Evolutionary conservation across 2,888 invertebrate species (phyloP), one percentile per base, ranked within the genome.

Genomic region (Poecilobothrus nobilitatus): DNA sequence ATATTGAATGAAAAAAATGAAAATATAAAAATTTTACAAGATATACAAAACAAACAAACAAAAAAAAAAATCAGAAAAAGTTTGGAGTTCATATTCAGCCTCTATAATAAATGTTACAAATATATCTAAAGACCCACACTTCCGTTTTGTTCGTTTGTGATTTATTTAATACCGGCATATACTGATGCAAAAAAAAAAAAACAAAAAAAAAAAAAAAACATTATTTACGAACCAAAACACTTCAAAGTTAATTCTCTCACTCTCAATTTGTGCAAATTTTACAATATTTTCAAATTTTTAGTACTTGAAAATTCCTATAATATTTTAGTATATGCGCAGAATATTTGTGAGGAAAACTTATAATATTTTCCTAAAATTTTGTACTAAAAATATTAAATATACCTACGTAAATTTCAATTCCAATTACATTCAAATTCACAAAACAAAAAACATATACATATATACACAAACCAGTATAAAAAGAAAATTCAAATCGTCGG

Each of bases 191-290:
- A 6, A 9, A 44, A 9, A 9, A 44, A 44, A 44, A 44, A 44
- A 8, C 8, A 34, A 34, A 9, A 44, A 44, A 7, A 44, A 44
- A 44, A 44, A 9, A 44, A 44, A 18, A n/a, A 53, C 2, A 18
- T 53, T 53, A 18, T 53, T 53, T 53, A 53, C 53, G 53, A 53
- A 53, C 53, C 53, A 53, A 53, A 53, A 53, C 53, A 53, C 53
- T 53, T 53, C 6, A 53, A 53, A 18, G 18, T 53, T 15, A 53
- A 9, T 15, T 53, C 53, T 53, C 53, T n/a, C 53, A 53, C 15
- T 53, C 53, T 53, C 53, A 18, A 27, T 27, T 27, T 27, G 27
- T 27, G 27, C 27, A 27, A 27, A 5, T 27, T 27, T 53, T 2
- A n/a, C 18, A 53, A 18, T 18, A 18, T 53, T 53, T 53, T 18